phyloP scores from a whole-genome alignment of 1,140 invertebrate genomes.

The Babylonia areolata region DNA sequence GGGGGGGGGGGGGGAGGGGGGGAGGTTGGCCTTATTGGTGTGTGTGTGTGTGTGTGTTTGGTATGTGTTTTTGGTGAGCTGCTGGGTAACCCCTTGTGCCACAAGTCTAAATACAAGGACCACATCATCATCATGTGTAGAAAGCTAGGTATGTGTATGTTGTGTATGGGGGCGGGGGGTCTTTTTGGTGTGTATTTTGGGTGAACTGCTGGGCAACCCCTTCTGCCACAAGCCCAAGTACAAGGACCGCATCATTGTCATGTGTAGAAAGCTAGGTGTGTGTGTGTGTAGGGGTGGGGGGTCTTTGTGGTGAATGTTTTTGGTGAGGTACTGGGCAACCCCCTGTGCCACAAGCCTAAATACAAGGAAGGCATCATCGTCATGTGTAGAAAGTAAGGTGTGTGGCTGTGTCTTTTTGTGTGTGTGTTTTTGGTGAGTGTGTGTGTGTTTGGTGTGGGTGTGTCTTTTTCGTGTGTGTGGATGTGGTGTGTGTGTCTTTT shows the following conservation, averaged over 20 bases:
- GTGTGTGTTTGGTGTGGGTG: no score
- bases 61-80: no score
- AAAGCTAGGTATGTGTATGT: conserved; percentile 57
- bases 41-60: no score
- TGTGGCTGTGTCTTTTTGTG: no score
- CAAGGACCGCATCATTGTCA: conserved; percentile 73
- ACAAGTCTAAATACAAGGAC: conserved; percentile 74
- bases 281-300: neutral
- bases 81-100: conserved; percentile 73
- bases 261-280: conserved; percentile 70
- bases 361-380: conserved; percentile 75
- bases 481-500: no score
- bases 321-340: conserved; percentile 73
- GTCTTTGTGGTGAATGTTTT: no score
- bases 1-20: conserved; percentile 33
- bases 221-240: conserved; percentile 74
- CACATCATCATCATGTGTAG: conserved; percentile 73
- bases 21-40: no score
- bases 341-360: conserved; percentile 72
- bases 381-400: conserved; percentile 70
- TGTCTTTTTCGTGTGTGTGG: no score
- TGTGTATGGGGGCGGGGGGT: conserved; percentile 23
- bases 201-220: conserved; percentile 73
- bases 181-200: no score
- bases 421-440: no score